Conservation (phyloP, 2,888 invertebrate species). For the Andrena marginata region DNA sequence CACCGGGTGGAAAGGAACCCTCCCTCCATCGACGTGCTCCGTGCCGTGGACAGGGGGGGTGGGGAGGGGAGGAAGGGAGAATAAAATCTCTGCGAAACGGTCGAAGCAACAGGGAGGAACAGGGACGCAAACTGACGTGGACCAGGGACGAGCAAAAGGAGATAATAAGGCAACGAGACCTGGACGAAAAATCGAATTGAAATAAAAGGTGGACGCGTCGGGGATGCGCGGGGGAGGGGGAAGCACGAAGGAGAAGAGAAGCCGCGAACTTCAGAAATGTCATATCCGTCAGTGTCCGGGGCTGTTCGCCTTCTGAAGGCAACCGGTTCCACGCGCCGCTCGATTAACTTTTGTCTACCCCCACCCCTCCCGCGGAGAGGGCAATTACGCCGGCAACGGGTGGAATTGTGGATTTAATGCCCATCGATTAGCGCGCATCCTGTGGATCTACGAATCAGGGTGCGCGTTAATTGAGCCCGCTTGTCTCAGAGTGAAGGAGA, state of each 20-base stretch:
- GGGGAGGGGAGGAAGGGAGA: slow-evolving; percentile 27
- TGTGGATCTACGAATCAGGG: background rate
- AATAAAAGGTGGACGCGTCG: slow-evolving; percentile 49
- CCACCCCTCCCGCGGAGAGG: slow-evolving; percentile 4
- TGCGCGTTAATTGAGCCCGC: background rate
- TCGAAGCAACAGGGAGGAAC: slow-evolving; percentile 20
- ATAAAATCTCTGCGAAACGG: slow-evolving; percentile 55
- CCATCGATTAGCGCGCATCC: slow-evolving; percentile 4
- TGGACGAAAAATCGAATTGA: slow-evolving; percentile 56
- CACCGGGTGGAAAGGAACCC: slow-evolving; percentile 27
- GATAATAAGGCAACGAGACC: slow-evolving; percentile 59
- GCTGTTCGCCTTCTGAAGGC: slow-evolving; percentile 59
- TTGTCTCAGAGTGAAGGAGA: background rate
- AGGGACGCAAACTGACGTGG: slow-evolving; percentile 54
- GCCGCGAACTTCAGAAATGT: slow-evolving; percentile 82
- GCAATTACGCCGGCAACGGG: slow-evolving; percentile 50
- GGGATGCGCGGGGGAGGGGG: slow-evolving; percentile 10
- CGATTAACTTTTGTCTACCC: slow-evolving; percentile 54
- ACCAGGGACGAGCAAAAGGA: slow-evolving; percentile 59
- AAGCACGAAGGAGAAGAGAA: slow-evolving; percentile 54
- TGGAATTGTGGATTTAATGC: slow-evolving; percentile 1
- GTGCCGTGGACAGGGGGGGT: background rate
- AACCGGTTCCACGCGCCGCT: slow-evolving; percentile 67
- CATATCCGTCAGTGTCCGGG: slow-evolving; percentile 83
- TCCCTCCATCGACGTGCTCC: slow-evolving; percentile 20